Conservation (phyloP, 2,888 invertebrate species). For the Microctonus hyperodae region DNA sequence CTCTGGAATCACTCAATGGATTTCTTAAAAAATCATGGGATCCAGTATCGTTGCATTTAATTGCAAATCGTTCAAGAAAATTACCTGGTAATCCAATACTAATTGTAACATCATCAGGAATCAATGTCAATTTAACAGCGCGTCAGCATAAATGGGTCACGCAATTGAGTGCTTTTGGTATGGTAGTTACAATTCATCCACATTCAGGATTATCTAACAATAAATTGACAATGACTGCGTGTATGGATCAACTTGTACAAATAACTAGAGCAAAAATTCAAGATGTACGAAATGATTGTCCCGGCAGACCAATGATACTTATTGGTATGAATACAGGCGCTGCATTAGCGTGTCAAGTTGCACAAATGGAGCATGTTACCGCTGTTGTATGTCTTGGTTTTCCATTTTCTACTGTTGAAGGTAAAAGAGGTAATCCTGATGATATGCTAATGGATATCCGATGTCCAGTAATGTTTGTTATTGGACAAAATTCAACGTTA, state of each 20-base stretch:
- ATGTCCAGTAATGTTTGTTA: constrained; percentile 78
- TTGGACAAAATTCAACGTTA: constrained; percentile 77
- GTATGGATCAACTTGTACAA: constrained; percentile 71
- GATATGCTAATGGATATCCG: constrained; percentile 77
- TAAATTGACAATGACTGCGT: constrained; percentile 65
- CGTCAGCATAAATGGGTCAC: constrained; percentile 76
- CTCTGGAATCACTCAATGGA: constrained; percentile 71
- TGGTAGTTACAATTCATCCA: constrained; percentile 71
- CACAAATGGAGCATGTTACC: constrained; percentile 74
- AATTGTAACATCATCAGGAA: constrained; percentile 69
- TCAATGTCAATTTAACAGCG: constrained; percentile 62
- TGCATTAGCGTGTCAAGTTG: constrained; percentile 77
- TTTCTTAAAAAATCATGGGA: constrained; percentile 78
- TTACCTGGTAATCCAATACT: constrained; percentile 75
- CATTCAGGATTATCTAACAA: constrained; percentile 62
- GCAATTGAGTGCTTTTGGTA: constrained; percentile 72
- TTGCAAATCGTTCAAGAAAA: constrained; percentile 71
- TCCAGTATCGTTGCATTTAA: constrained; percentile 69
- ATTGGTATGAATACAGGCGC: constrained; percentile 82
- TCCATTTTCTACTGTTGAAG: constrained; percentile 76
- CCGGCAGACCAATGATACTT: constrained; percentile 76
- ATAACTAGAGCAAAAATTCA: constrained; percentile 75
- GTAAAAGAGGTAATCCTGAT: constrained; percentile 77
- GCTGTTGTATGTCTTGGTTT: constrained; percentile 82
- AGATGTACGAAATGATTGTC: constrained; percentile 73